phyloP scores from a whole-genome alignment of 2,888 invertebrate species.

The Agriotes lineatus region DNA sequence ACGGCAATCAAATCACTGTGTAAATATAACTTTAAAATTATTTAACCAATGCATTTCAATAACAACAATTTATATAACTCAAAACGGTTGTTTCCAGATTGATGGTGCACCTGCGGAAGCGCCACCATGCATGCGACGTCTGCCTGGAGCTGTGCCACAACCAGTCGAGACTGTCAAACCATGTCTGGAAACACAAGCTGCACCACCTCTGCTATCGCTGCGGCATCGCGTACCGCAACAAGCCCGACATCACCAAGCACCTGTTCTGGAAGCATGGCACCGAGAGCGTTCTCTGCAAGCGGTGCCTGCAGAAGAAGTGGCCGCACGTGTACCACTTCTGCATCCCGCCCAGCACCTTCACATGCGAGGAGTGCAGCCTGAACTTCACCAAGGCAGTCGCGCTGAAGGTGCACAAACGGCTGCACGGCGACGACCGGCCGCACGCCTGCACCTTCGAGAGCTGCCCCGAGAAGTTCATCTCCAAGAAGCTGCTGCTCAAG shows the following conservation, averaged over 20 bases:
- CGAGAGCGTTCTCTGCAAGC: slow-evolving; percentile 87
- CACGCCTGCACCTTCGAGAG: slow-evolving; percentile 79
- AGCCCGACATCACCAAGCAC: slow-evolving; percentile 89
- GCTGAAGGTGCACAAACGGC: slow-evolving; percentile 85
- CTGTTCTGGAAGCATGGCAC: slow-evolving; percentile 94
- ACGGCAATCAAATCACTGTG: too few species aligned
- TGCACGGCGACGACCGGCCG: slow-evolving; percentile 77
- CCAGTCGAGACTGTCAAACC: slow-evolving; percentile 85
- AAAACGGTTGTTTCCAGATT: slow-evolving; percentile 65
- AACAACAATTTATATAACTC: too few species aligned
- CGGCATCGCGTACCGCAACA: slow-evolving; percentile 89
- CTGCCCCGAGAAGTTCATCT: slow-evolving; percentile 84
- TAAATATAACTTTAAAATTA: too few species aligned
- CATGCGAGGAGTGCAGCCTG: slow-evolving; percentile 84
- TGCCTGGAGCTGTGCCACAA: slow-evolving; percentile 86
- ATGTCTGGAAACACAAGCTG: slow-evolving; percentile 92
- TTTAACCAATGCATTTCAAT: too few species aligned
- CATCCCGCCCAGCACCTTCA: slow-evolving; percentile 81
- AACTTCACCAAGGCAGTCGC: slow-evolving; percentile 82
- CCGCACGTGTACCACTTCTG: slow-evolving; percentile 93
- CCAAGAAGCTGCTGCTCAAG: slow-evolving; percentile 80
- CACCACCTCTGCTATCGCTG: slow-evolving; percentile 90
- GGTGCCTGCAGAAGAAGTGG: slow-evolving; percentile 91
- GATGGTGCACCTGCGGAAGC: slow-evolving; percentile 89
- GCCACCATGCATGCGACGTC: slow-evolving; percentile 88